Conservation (phyloP, 2,888 invertebrate species). For the Trichogramma dendrolimi region DNA sequence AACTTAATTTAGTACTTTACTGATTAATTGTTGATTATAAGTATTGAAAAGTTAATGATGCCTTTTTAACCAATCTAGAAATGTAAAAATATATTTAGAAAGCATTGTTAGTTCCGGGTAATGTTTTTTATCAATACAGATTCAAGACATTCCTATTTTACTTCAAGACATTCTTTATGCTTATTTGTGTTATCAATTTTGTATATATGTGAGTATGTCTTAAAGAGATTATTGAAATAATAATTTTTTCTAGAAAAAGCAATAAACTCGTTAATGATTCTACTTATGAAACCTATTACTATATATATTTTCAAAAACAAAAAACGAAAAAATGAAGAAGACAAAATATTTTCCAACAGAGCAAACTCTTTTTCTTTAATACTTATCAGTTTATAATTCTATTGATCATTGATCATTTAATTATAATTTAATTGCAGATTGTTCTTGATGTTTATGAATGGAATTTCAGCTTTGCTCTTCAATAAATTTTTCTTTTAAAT, state of each 20-base stretch:
- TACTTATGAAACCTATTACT: no score
- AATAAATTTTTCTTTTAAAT: neutral
- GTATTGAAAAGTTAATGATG: constrained; percentile 1
- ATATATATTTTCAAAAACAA: no score
- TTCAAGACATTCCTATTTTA: constrained; percentile 15
- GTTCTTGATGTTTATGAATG: no score
- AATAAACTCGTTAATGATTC: neutral
- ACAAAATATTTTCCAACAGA: no score
- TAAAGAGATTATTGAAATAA: constrained; percentile 23
- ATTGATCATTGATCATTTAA: no score
- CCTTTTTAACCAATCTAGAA: no score
- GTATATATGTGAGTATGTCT: constrained; percentile 27
- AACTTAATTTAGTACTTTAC: constrained; percentile 20
- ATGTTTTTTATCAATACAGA: constrained; percentile 25
- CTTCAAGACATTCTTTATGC: constrained; percentile 13
- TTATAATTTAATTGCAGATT: no score
- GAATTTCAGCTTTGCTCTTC: neutral
- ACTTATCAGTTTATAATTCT: no score
- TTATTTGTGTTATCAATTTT: constrained; percentile 14
- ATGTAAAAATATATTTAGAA: no score
- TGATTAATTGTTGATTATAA: constrained; percentile 8
- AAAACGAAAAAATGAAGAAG: no score
- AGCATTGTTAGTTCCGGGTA: no score
- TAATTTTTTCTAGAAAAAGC: constrained; percentile 16
- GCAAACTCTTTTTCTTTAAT: no score